Conservation (phyloP, 2,797 vertebrate genomes). For the Rhinophrynus dorsalis region DNA sequence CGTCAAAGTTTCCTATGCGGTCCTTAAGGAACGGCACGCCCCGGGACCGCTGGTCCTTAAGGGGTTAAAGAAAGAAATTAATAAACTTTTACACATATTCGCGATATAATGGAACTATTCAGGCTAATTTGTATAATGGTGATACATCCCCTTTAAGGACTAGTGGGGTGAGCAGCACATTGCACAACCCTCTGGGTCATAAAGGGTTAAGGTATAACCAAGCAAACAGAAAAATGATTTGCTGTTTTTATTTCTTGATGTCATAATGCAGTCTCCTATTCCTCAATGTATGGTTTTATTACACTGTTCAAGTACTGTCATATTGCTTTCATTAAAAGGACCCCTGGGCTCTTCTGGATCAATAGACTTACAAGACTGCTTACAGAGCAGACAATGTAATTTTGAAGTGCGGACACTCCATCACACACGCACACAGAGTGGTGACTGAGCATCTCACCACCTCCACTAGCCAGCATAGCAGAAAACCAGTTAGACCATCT, state of each 20-base stretch:
- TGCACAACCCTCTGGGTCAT: too few species aligned
- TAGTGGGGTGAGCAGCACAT: too few species aligned
- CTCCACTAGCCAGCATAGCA: background rate
- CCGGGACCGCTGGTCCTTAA: too few species aligned
- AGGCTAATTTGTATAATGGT: too few species aligned
- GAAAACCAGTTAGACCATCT: background rate
- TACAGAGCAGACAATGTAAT: slow-evolving; percentile 17
- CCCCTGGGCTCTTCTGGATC: slow-evolving; percentile 21
- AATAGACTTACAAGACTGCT: slow-evolving; percentile 35
- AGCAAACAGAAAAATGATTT: background rate
- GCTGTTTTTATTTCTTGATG: background rate
- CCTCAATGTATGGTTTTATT: background rate
- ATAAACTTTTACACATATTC: too few species aligned
- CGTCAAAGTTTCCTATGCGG: too few species aligned
- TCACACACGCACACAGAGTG: slow-evolving; percentile 4
- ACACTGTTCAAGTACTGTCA: slow-evolving; percentile 16
- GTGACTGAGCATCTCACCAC: background rate
- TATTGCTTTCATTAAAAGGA: slow-evolving; percentile 17
- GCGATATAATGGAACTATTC: too few species aligned
- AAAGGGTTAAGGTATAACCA: too few species aligned
- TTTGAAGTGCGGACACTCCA: slow-evolving; percentile 6
- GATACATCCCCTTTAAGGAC: too few species aligned
- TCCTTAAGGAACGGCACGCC: too few species aligned
- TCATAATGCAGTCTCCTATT: background rate
- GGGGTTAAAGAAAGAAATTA: too few species aligned